Conservation (phyloP, 2,797 vertebrate species). For the Liasis olivaceus region DNA sequence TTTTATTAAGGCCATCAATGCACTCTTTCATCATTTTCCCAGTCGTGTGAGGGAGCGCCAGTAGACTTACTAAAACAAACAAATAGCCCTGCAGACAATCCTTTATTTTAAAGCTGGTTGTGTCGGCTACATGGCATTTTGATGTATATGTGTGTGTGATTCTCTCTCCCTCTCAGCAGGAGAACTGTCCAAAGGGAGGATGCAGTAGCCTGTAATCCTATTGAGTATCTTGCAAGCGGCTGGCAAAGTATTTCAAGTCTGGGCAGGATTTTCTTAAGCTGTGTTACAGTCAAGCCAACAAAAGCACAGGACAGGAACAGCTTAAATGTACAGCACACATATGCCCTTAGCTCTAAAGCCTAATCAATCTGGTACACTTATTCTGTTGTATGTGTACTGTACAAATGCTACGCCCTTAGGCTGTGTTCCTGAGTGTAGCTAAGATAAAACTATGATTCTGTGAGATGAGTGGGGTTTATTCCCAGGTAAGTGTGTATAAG, state of each 20-base stretch:
- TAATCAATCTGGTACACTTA: neutral
- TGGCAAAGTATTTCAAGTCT: neutral
- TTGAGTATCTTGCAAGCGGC: neutral
- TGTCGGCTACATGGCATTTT: neutral
- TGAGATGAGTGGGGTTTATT: neutral
- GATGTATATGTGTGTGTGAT: neutral
- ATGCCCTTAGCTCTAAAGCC: neutral
- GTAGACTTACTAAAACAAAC: neutral
- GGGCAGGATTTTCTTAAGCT: neutral
- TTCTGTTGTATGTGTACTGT: neutral
- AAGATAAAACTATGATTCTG: neutral
- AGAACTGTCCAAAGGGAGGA: neutral
- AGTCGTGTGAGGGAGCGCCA: neutral
- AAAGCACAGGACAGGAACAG: neutral
- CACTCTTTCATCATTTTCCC: neutral
- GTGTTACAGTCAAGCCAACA: neutral
- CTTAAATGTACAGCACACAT: neutral
- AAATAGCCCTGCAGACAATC: neutral
- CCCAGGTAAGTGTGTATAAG: no score
- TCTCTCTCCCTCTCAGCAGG: neutral
- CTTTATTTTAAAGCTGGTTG: neutral
- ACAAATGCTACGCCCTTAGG: neutral
- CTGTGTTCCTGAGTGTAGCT: neutral
- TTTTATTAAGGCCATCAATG: constrained; percentile 31
- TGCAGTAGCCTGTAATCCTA: neutral